Conservation (phyloP, 2,888 invertebrate genomes). For the Thyatira batis region DNA sequence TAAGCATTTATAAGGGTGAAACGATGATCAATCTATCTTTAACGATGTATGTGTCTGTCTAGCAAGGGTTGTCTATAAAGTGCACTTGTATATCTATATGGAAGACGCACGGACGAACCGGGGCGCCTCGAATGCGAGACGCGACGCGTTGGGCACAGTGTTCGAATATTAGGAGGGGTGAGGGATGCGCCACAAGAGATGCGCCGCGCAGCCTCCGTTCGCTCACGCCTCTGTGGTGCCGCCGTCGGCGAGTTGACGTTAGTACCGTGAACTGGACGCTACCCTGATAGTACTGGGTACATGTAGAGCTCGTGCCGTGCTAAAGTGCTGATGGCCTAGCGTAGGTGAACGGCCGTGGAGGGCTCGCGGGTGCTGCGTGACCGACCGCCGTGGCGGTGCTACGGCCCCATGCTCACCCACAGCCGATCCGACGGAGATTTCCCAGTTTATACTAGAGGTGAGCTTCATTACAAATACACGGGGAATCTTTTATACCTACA, state of each 20-base stretch:
- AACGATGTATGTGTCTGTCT: background rate
- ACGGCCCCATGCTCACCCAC: slow-evolving; percentile 90
- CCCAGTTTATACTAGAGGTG: slow-evolving; percentile 91
- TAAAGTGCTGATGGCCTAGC: slow-evolving; percentile 67
- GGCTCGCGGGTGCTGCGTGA: slow-evolving; percentile 78
- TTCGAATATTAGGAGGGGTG: slow-evolving; percentile 45
- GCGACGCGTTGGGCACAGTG: slow-evolving; percentile 32
- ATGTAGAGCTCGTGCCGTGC: slow-evolving; percentile 57
- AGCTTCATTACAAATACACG: slow-evolving; percentile 40
- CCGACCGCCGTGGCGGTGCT: slow-evolving; percentile 83
- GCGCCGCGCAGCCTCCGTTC: slow-evolving; percentile 77
- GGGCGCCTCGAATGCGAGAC: slow-evolving; percentile 19
- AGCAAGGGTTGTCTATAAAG: background rate
- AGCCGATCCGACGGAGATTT: slow-evolving; percentile 93
- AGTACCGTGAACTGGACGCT: slow-evolving; percentile 57
- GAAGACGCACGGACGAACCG: slow-evolving; percentile 14
- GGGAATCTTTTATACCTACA: slow-evolving; percentile 13
- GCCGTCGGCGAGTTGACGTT: slow-evolving; percentile 64
- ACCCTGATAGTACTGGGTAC: slow-evolving; percentile 45
- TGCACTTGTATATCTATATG: slow-evolving; percentile 23
- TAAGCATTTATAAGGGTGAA: too few species aligned
- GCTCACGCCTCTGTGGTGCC: slow-evolving; percentile 65
- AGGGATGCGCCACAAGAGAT: slow-evolving; percentile 69
- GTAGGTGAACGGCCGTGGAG: slow-evolving; percentile 78
- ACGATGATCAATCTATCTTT: too few species aligned